phyloP scores from a whole-genome alignment of 2,888 invertebrate species.

The Strigamia maritima region DNA sequence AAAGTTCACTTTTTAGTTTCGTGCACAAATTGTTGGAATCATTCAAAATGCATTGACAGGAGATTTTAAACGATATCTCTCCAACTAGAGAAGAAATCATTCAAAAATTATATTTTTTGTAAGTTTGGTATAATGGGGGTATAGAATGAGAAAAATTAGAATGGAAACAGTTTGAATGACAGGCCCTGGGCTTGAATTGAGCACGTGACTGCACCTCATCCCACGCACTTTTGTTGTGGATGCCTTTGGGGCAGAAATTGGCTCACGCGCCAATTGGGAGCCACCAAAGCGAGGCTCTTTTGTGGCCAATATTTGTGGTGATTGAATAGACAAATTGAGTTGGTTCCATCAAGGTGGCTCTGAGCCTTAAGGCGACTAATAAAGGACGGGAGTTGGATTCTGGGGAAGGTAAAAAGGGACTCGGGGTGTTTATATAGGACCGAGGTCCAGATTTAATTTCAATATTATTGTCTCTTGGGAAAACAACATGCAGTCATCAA shows the following conservation, averaged over 20 bases:
- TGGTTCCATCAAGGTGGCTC: conserved; percentile 15
- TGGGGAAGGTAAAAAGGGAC: not conserved
- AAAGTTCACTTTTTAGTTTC: too few species aligned
- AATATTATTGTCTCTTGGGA: not conserved
- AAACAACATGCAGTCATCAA: not conserved
- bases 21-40: too few species aligned
- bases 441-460: conserved; percentile 5
- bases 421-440: not conserved
- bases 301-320: conserved; percentile 36
- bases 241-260: conserved; percentile 17
- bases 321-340: conserved; percentile 35
- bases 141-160: too few species aligned
- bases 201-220: not conserved
- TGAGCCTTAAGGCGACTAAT: conserved; percentile 18
- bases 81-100: too few species aligned
- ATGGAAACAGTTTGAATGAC: conserved; percentile 7
- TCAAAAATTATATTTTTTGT: too few species aligned
- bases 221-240: conserved; percentile 10
- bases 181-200: not conserved
- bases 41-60: too few species aligned
- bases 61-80: too few species aligned
- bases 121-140: too few species aligned
- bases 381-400: not conserved
- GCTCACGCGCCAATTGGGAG: conserved; percentile 4
- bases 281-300: conserved; percentile 30